phyloP scores from a whole-genome alignment of 2,888 invertebrate genomes.

The Barypeithes pellucidus region DNA sequence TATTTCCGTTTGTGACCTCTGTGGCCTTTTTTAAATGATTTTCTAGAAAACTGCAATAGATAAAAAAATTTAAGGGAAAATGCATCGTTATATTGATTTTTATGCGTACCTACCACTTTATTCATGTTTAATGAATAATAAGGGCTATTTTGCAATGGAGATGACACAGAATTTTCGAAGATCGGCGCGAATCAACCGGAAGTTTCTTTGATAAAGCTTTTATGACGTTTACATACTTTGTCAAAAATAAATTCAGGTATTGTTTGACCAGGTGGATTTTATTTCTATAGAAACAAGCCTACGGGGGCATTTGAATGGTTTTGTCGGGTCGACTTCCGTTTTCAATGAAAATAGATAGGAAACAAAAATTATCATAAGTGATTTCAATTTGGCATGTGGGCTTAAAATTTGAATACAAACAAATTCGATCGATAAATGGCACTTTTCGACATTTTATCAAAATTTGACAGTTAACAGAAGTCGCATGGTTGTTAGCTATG shows the following conservation, averaged over 20 bases:
- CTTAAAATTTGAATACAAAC: too few species aligned
- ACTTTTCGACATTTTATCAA: too few species aligned
- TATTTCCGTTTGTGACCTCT: slow-evolving; percentile 34
- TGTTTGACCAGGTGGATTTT: background rate
- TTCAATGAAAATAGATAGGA: too few species aligned
- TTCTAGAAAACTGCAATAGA: slow-evolving; percentile 38
- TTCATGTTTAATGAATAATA: slow-evolving; percentile 47
- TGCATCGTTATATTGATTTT: background rate
- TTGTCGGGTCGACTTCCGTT: too few species aligned
- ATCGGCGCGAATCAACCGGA: background rate
- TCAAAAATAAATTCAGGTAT: background rate
- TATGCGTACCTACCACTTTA: slow-evolving; percentile 48
- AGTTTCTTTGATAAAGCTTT: background rate
- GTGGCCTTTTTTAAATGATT: slow-evolving; percentile 32
- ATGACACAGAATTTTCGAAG: slow-evolving; percentile 28
- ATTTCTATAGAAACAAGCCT: slow-evolving; percentile 5
- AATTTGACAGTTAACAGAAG: too few species aligned
- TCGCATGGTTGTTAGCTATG: too few species aligned
- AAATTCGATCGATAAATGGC: too few species aligned
- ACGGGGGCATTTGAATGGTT: too few species aligned
- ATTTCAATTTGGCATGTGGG: too few species aligned
- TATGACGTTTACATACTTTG: slow-evolving; percentile 7
- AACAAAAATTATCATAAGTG: too few species aligned
- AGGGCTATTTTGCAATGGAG: background rate
- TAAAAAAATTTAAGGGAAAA: slow-evolving; percentile 5